Percentiles rank a stretch among this genome's conserved stretches.
Evolutionary conservation across 2,797 vertebrate species (phyloP).

Genomic region (Semotilus atromaculatus): DNA sequence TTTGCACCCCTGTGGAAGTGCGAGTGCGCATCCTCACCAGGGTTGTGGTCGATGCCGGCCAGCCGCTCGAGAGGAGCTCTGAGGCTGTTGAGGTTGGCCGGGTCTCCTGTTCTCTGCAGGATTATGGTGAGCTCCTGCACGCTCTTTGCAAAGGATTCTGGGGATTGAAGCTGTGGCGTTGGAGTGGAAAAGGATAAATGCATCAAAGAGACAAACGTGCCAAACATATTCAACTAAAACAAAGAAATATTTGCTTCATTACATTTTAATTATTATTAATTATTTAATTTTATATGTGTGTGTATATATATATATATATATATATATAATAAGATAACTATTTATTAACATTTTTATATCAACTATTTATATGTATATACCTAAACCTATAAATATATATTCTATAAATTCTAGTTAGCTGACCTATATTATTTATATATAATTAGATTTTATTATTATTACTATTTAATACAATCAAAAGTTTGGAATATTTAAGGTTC

Average conservation of each 20-base stretch:
- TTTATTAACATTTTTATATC: not conserved
- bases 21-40: constrained; percentile 76
- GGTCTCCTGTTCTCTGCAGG: constrained; percentile 93
- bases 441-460: not conserved
- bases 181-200: not conserved
- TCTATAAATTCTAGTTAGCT: too few relatives aligned
- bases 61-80: constrained; percentile 92
- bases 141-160: constrained; percentile 96
- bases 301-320: too few relatives aligned
- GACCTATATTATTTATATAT: not conserved
- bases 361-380: too few relatives aligned
- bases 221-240: not conserved
- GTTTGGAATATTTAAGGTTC: too few relatives aligned
- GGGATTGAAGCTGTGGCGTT: constrained; percentile 86
- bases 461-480: not conserved
- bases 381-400: not conserved
- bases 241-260: not conserved
- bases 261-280: not conserved
- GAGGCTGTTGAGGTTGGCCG: constrained; percentile 92
- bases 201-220: not conserved
- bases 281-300: not conserved
- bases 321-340: not conserved
- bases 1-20: not conserved
- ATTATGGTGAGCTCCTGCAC: constrained; percentile 97
- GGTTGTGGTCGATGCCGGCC: constrained; percentile 95